These are phyloP conservation scores for Andrena haemorrhoa DNA, from an alignment of 2,888 invertebrate genomes.

Conservation along the genomic window DNA sequence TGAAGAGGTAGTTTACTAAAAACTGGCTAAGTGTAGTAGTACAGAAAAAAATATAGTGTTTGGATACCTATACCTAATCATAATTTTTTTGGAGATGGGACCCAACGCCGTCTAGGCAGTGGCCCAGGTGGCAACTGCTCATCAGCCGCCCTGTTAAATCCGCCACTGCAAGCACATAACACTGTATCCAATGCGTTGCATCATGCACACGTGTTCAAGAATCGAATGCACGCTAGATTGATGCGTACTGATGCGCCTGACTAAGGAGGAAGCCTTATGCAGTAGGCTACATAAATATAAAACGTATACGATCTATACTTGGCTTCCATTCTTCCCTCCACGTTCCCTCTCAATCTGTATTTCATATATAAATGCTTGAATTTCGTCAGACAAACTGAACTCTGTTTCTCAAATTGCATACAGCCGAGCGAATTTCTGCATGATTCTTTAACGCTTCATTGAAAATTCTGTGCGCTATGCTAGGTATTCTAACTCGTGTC, in stretches of 20 bases:
- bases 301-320: slow-evolving; percentile 23
- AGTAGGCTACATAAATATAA: slow-evolving; percentile 13
- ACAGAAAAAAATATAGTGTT: too few species aligned
- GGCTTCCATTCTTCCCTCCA: background rate
- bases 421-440: background rate
- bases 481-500: background rate
- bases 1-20: too few species aligned
- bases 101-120: too few species aligned
- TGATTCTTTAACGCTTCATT: background rate
- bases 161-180: background rate
- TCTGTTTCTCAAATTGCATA: background rate
- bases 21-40: too few species aligned
- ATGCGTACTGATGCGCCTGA: slow-evolving; percentile 11
- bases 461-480: background rate
- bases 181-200: background rate
- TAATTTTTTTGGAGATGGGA: too few species aligned
- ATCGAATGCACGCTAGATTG: background rate
- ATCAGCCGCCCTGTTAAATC: background rate
- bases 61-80: too few species aligned
- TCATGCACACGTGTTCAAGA: background rate
- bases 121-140: background rate
- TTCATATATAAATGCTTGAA: background rate
- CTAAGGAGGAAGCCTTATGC: slow-evolving; percentile 68
- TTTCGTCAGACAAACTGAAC: slow-evolving; percentile 10
- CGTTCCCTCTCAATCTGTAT: background rate